These are phyloP conservation scores for Tortrix viridana DNA, from an alignment of 2,888 invertebrate genomes.

Conservation along the genomic window DNA sequence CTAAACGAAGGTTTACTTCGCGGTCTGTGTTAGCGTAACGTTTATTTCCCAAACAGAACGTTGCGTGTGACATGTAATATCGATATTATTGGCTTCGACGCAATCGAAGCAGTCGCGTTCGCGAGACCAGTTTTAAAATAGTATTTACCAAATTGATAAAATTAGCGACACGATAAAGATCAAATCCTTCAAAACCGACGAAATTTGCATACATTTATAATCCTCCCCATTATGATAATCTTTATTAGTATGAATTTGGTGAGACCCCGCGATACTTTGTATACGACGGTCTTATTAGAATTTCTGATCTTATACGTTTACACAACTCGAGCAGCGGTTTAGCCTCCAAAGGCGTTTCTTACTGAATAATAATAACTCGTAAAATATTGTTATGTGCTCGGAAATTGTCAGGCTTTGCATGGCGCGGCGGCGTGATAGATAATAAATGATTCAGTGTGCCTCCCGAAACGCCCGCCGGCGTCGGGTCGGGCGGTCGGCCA, in stretches of 20 bases:
- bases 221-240: slow-evolving; percentile 9
- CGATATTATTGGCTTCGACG: slow-evolving; percentile 5
- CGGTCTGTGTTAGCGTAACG: slow-evolving; percentile 21
- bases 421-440: slow-evolving; percentile 47
- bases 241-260: slow-evolving; percentile 12
- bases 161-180: slow-evolving; percentile 12
- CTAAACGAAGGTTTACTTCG: slow-evolving; percentile 21
- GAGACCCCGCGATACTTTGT: slow-evolving; percentile 11
- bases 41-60: slow-evolving; percentile 19
- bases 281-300: slow-evolving; percentile 21
- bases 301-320: slow-evolving; percentile 27
- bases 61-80: slow-evolving; percentile 12
- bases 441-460: slow-evolving; percentile 54
- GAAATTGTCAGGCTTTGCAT: slow-evolving; percentile 29
- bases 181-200: slow-evolving; percentile 2
- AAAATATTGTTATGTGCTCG: slow-evolving; percentile 35
- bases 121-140: background rate
- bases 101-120: slow-evolving; percentile 6
- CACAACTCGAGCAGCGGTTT: slow-evolving; percentile 26
- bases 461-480: slow-evolving; percentile 11
- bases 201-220: slow-evolving; percentile 23
- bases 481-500: slow-evolving; percentile 1
- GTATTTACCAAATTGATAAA: slow-evolving; percentile 2
- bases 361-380: slow-evolving; percentile 33
- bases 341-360: slow-evolving; percentile 18